Base-by-base conservation (phyloP, 2,888 invertebrate genomes). In the Drosophila flavopinicola region DNA sequence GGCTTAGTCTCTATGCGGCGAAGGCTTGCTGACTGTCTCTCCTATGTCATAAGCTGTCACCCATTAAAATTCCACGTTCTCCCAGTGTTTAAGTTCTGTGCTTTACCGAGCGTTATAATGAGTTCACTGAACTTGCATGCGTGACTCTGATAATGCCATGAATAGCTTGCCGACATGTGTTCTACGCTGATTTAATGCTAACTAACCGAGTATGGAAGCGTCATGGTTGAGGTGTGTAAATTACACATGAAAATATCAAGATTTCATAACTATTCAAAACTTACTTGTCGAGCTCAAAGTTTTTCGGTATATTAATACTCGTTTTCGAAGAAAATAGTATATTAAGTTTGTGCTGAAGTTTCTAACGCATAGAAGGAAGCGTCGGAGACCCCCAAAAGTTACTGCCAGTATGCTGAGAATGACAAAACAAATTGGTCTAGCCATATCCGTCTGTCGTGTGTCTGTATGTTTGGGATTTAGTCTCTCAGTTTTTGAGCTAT, bases 101-200 rank as follows among this genome's bases (percentile, higher is more conserved):
- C 64, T 39, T 72, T 64, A 66, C 71, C 47, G 56, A 69, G 41
- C 68, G 25, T 64, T 78, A 47, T 66, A 74, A 71, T 68, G 65
- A 78, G 79, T 85, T 80, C 76, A 74, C 54, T 78, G 85, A 85
- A 78, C 79, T 65, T 44, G 54, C 49, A 45, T 52, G 70, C 73
- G 65, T 70, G 67, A 66, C 71, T 64, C 61, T 74, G 52, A 73
- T 66, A 73, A 33, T 49, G 35, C 35, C n/a, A 29, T 35, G 41
- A 54, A 42, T 63, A 32, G 25, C 25, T 17, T 23, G 9, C 35
- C 6, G 20, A 10, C 13, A 23, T 2, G 11, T 9, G 32, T 10
- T 35, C 29, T 52, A 29, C 17, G 24, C 27, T 42, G 32, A 45
- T 41, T 53, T 39, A 30, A 42, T 54, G 35, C 20, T 35, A 35